Evolutionary conservation across 2,113 vertebrate genomes (phyloP).

Genomic region (Grus americana): DNA sequence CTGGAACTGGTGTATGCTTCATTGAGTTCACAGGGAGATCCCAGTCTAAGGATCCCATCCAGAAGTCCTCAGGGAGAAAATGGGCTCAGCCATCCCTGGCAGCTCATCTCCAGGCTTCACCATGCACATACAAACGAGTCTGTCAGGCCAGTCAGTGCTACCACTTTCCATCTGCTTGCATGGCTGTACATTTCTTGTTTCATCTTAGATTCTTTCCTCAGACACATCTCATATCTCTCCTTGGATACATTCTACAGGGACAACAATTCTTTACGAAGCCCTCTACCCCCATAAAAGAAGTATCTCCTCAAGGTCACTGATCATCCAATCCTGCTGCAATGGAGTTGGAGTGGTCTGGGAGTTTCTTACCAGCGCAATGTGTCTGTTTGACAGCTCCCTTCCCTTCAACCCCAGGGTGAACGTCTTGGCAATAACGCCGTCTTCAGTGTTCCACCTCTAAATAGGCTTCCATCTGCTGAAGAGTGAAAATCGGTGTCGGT

Average conservation of each 20-base stretch:
- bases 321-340: background rate
- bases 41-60: background rate
- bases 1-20: background rate
- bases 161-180: background rate
- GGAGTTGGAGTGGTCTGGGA: background rate
- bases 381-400: background rate
- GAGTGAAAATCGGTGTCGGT: conserved; percentile 20
- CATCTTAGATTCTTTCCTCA: background rate
- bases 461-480: conserved; percentile 62
- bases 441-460: conserved; percentile 40
- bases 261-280: background rate
- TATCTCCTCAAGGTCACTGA: background rate
- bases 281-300: background rate
- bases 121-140: background rate
- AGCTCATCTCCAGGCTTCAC: conserved; percentile 8
- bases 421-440: background rate
- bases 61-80: conserved; percentile 16
- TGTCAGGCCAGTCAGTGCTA: background rate
- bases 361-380: background rate
- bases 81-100: background rate
- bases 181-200: background rate
- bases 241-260: background rate
- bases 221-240: background rate
- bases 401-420: background rate
- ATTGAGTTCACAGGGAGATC: background rate